Evolutionary conservation across 30 jellyfish, hydroid and myxozoan species (phyloP), one percentile per base, ranked within the genome.

Genomic region (Pseudorhiza aurosa): DNA sequence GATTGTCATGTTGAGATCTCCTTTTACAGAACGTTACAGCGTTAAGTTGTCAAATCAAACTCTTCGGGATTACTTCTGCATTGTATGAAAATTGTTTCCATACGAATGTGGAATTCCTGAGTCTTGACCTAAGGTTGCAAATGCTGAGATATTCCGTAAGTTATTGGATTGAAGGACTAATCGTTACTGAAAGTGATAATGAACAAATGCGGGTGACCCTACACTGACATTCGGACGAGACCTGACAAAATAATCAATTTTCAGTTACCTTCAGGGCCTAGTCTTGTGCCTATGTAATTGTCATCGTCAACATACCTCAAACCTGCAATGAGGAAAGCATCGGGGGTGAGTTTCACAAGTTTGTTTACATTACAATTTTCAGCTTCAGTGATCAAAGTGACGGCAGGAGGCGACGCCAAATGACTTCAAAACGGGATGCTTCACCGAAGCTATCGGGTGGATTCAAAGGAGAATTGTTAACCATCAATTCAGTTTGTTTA

Each of bases 261-360:
- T 64, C 58, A 19, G 17, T 73, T 75, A 73, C 86, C 86, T 73
- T 73, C 86, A 24, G 86, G 86, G 72, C 86, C 86, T 25, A 73
- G 86, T 73, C 86, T 51, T 73, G 86, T 43, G 40, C 86, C 86
- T 28, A 73, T 36, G 27, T 50, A 73, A 53, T 35, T 19, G 51
- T 73, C 86, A 7, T 73, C 86, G 60, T 73, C 86, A 18, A 56
- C 86, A 50, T 73, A 73, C 33, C 75, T 73, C 64, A 73, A 45
- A 11, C 86, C 86, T 73, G 75, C 74, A 37, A 37, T 36, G n/a
- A n/a, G n/a, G n/a, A n/a, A n/a, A n/a, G n/a, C n/a, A n/a, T n/a
- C n/a, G n/a, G n/a, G n/a, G n/a, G n/a, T n/a, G n/a, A n/a, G n/a
- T n/a, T n/a, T n/a, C n/a, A n/a, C n/a, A n/a, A n/a, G n/a, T n/a